Base-by-base conservation (phyloP, 2,888 invertebrate species). In the Apantesis nais region DNA sequence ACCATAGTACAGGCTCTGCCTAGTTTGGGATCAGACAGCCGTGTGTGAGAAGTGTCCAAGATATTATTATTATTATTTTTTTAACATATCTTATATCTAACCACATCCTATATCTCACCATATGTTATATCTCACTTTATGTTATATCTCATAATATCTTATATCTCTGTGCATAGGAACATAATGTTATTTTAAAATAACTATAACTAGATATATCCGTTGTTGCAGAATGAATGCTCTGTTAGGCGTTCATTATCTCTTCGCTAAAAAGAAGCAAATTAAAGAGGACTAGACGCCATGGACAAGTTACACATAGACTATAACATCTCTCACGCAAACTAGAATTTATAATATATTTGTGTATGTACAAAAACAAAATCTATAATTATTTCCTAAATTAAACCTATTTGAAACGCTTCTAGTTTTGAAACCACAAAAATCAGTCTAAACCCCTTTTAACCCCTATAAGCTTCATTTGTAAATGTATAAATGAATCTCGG, bases 201-300 rank as follows among this genome's bases (percentile, higher is more conserved):
- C 7, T 52, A 16, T 37, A 60, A 25, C 34, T 11, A 5, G 25
- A 25, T 62, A 25, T 72, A 61, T 76, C 39, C 74, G 66, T 83
- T 88, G 86, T 94, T 94, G 34, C 94, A 94, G 94, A 92, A 86
- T 92, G 94, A 93, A 90, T 82, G 91, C 90, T 72, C 67, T 91
- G 61, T 72, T 88, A 67, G 91, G 92, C 84, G 89, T 90, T 92
- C 93, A 92, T 90, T 92, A 88, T 86, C 86, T 93, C 82, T 86
- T 92, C 75, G 81, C 77, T 62, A 91, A 87, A 89, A 91, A 89
- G 88, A 89, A 87, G 81, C 79, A 85, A 79, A 75, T 76, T 62
- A 87, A 86, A 83, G 82, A 86, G 80, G 89, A 91, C 68, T 92
- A 88, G 85, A 67, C 66, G 78, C 73, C 67, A 74, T 73, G 66